Conservation (phyloP, 1,140 invertebrate species). For the Drosophila navojoa region DNA sequence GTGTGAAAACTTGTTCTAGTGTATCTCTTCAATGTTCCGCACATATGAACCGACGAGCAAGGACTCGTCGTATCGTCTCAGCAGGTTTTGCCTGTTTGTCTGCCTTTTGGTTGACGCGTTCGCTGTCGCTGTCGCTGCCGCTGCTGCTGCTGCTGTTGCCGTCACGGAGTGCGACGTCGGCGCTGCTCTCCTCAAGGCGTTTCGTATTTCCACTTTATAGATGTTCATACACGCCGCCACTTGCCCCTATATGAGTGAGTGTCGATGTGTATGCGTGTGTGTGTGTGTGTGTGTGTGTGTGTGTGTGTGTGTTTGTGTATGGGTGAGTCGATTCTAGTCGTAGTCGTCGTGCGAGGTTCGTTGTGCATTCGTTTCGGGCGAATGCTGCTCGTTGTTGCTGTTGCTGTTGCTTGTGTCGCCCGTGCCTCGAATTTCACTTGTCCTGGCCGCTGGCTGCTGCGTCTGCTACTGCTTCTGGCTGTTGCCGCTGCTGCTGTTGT, state of each 20-base stretch:
- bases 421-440: slow-evolving; percentile 74
- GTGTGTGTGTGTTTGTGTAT: slow-evolving; percentile 20
- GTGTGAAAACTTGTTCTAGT: slow-evolving; percentile 57
- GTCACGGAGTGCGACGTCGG: slow-evolving; percentile 41
- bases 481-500: slow-evolving; percentile 38
- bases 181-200: slow-evolving; percentile 72
- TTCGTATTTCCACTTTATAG: slow-evolving; percentile 77
- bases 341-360: slow-evolving; percentile 50
- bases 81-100: slow-evolving; percentile 83
- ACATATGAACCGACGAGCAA: slow-evolving; percentile 83
- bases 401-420: slow-evolving; percentile 27
- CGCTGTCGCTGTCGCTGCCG: slow-evolving; percentile 59
- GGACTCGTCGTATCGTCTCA: slow-evolving; percentile 83
- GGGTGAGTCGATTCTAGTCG: slow-evolving; percentile 38
- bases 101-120: slow-evolving; percentile 73
- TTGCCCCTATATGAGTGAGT: slow-evolving; percentile 13
- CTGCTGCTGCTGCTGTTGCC: slow-evolving; percentile 16
- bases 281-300: slow-evolving; percentile 16
- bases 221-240: slow-evolving; percentile 37
- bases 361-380: slow-evolving; percentile 57
- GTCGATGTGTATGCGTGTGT: background rate
- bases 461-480: slow-evolving; percentile 44
- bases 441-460: slow-evolving; percentile 62
- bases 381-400: slow-evolving; percentile 32
- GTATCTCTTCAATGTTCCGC: slow-evolving; percentile 66